A percentile compares a stretch with the other conserved stretches of the same genome.
Conservation (phyloP, 2,888 invertebrate genomes). For the Plagodis dolabraria region DNA sequence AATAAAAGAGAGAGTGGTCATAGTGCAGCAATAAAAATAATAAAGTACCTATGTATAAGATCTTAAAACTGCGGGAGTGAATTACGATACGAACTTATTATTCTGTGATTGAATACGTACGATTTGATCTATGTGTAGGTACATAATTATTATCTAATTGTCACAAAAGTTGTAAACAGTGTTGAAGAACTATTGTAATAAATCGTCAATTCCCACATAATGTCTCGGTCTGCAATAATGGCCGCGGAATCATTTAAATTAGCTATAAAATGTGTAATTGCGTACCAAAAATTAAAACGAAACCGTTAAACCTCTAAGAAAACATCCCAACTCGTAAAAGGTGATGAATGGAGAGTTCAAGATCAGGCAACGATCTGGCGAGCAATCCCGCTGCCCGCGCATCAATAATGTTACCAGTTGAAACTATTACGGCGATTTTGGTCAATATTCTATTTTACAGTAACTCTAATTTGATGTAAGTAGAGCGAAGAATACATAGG, state of each 20-base stretch:
- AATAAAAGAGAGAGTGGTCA: too few relatives aligned
- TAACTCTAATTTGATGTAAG: too few relatives aligned
- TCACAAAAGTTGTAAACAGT: not conserved
- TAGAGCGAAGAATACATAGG: too few relatives aligned
- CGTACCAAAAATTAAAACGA: constrained; percentile 71
- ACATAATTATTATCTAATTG: too few relatives aligned
- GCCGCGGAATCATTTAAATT: constrained; percentile 54
- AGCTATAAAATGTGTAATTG: constrained; percentile 64
- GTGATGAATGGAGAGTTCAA: constrained; percentile 79
- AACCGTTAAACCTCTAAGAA: constrained; percentile 74
- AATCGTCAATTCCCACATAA: not conserved
- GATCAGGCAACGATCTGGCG: constrained; percentile 59
- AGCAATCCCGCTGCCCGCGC: constrained; percentile 41
- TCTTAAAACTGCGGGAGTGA: too few relatives aligned
- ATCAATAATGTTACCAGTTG: constrained; percentile 9
- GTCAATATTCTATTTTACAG: too few relatives aligned
- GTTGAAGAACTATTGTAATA: not conserved
- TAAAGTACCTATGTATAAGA: too few relatives aligned
- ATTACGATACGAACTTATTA: too few relatives aligned
- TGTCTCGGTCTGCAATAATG: constrained; percentile 4
- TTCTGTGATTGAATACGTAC: too few relatives aligned
- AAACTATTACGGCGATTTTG: too few relatives aligned
- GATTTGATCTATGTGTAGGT: too few relatives aligned
- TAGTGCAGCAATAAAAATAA: too few relatives aligned
- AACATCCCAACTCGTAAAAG: constrained; percentile 69